Percentiles rank a stretch among this genome's conserved stretches.
Conservation (phyloP, 92 coral and sea anemone species). For the Parazoanthus swiftii region DNA sequence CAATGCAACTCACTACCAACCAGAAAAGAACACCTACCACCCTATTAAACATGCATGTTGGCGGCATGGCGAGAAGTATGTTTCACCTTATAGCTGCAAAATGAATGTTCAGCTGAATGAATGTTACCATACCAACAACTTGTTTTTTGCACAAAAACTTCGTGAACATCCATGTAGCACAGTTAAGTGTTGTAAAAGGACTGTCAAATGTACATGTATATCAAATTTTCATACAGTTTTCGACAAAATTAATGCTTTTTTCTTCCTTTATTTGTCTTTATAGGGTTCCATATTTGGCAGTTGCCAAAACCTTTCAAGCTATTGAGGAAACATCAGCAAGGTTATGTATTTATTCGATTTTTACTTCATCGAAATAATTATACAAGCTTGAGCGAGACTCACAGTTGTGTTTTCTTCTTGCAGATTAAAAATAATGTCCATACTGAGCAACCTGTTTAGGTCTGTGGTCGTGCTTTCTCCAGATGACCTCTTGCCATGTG, state of each 20-base stretch:
- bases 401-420: not conserved
- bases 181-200: too few species aligned
- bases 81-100: not conserved
- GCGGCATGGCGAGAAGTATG: constrained; percentile 88
- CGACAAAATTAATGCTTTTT: too few species aligned
- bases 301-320: constrained; percentile 90
- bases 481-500: constrained; percentile 83
- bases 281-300: constrained; percentile 96
- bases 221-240: not conserved
- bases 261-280: not conserved
- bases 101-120: too few species aligned
- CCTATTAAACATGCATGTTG: constrained; percentile 97
- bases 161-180: too few species aligned
- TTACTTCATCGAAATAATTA: too few species aligned
- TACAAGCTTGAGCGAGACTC: not conserved
- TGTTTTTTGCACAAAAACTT: too few species aligned
- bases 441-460: constrained; percentile 87
- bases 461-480: constrained; percentile 94
- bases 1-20: constrained; percentile 80
- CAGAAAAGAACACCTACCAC: constrained; percentile 86
- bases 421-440: constrained; percentile 90
- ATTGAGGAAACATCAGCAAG: constrained; percentile 97
- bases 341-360: constrained; percentile 35
- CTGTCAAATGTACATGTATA: too few species aligned
- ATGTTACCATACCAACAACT: too few species aligned